Conservation (phyloP, 1,140 invertebrate genomes). For the Rhagoletis pomonella region DNA sequence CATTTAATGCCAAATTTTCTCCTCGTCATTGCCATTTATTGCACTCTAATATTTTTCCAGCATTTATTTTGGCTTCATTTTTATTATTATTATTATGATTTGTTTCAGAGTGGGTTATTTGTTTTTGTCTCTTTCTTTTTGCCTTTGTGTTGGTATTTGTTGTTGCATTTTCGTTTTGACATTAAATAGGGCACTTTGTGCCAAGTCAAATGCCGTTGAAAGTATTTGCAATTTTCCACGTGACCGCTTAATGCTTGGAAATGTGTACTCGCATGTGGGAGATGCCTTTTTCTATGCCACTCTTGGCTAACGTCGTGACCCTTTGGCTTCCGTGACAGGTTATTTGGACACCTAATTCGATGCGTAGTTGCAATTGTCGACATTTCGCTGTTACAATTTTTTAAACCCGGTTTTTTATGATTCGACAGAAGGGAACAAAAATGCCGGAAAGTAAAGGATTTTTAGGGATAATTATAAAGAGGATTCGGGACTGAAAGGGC, state of each 20-base stretch:
- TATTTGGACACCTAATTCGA: constrained; percentile 12
- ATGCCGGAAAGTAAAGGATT: not conserved
- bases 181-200: constrained; percentile 38
- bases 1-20: constrained; percentile 25
- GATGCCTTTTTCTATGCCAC: too few species aligned
- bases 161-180: constrained; percentile 7
- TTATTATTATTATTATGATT: constrained; percentile 35
- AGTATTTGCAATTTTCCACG: constrained; percentile 47
- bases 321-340: not conserved
- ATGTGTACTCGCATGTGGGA: not conserved
- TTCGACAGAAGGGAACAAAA: not conserved
- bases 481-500: too few species aligned
- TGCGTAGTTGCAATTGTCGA: not conserved
- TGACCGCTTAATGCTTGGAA: constrained; percentile 21
- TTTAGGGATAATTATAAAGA: too few species aligned
- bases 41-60: constrained; percentile 36
- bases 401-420: not conserved
- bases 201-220: constrained; percentile 47
- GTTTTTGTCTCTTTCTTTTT: not conserved
- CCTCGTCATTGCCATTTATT: constrained; percentile 32
- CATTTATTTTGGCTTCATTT: not conserved
- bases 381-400: not conserved
- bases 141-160: not conserved
- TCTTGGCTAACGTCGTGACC: not conserved
- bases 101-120: not conserved